A percentile compares a stretch with the other conserved stretches of the same genome.
Evolutionary conservation across 2,888 invertebrate species (phyloP).

Genomic region (Brachyptera putata): DNA sequence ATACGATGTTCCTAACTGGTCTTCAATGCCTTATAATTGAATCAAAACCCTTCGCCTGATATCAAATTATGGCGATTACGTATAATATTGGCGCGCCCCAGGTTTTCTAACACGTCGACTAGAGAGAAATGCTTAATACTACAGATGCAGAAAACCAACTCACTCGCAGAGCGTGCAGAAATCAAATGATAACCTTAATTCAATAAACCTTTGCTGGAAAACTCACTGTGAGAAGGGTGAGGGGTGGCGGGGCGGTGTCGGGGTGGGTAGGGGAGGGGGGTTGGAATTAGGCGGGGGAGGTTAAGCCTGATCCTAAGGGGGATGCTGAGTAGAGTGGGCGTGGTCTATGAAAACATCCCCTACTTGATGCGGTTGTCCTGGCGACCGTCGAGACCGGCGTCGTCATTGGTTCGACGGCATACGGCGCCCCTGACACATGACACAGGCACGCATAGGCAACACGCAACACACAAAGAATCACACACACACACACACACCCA

Average conservation of each 20-base stretch:
- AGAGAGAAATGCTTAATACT: conserved; percentile 14
- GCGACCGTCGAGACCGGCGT: conserved; percentile 33
- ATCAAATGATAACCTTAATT: conserved; percentile 75
- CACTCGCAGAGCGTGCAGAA: conserved; percentile 49
- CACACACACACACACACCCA: too few species aligned
- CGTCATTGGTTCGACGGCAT: conserved; percentile 19
- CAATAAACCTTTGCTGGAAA: conserved; percentile 51
- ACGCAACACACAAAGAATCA: background rate
- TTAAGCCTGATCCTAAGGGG: background rate
- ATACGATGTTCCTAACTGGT: conserved; percentile 2
- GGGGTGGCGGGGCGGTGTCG: conserved; percentile 40
- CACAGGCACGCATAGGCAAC: background rate
- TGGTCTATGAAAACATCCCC: conserved; percentile 1
- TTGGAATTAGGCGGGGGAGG: conserved; percentile 42
- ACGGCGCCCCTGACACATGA: background rate
- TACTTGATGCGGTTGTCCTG: conserved; percentile 23
- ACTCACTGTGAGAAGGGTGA: conserved; percentile 38
- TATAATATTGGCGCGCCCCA: conserved; percentile 43
- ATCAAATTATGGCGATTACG: conserved; percentile 50
- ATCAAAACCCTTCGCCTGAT: conserved; percentile 42
- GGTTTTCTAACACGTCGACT: conserved; percentile 40
- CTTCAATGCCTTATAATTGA: conserved; percentile 40
- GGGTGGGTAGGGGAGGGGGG: conserved; percentile 40
- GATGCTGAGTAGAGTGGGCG: conserved; percentile 2
- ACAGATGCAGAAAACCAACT: conserved; percentile 28